These are phyloP conservation scores for Gymnoscopelus braueri DNA, from an alignment of 2,797 vertebrate species.

Conservation along the genomic window DNA sequence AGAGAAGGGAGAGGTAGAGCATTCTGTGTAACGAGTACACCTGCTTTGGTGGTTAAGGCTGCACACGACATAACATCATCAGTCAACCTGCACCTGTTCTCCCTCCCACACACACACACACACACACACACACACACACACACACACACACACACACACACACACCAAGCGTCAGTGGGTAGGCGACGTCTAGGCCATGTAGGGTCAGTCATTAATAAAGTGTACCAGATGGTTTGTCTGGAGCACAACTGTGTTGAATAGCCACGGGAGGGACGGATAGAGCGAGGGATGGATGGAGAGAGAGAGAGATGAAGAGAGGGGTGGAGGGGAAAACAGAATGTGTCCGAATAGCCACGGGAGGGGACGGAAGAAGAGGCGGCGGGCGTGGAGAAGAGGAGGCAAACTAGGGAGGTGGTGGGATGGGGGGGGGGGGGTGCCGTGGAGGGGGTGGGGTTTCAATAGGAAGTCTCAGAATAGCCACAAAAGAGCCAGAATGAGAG, in stretches of 20 bases:
- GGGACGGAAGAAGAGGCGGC: not conserved
- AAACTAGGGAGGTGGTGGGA: not conserved
- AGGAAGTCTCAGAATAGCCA: conserved; percentile 8
- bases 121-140: conserved; percentile 20
- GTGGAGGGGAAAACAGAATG: conserved; percentile 9
- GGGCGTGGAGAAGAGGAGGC: not conserved
- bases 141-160: conserved; percentile 33
- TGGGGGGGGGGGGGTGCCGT: not conserved
- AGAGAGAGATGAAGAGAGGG: conserved; percentile 36
- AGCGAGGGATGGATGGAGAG: conserved; percentile 53
- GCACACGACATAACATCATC: conserved; percentile 63
- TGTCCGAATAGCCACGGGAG: not conserved
- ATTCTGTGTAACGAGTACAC: conserved; percentile 45
- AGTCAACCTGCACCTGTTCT: conserved; percentile 71
- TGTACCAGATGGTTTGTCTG: conserved; percentile 81
- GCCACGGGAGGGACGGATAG: conserved; percentile 73
- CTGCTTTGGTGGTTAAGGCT: conserved; percentile 63
- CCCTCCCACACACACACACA: not conserved
- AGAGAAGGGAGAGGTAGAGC: conserved; percentile 29
- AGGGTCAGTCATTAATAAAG: conserved; percentile 82
- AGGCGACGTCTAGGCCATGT: conserved; percentile 67
- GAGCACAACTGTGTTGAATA: conserved; percentile 76
- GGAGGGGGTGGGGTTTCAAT: not conserved
- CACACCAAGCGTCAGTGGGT: conserved; percentile 62
- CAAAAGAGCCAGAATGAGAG: conserved; percentile 20